Conservation (phyloP, 1,140 invertebrate species). For the Drosophila nasuta region DNA sequence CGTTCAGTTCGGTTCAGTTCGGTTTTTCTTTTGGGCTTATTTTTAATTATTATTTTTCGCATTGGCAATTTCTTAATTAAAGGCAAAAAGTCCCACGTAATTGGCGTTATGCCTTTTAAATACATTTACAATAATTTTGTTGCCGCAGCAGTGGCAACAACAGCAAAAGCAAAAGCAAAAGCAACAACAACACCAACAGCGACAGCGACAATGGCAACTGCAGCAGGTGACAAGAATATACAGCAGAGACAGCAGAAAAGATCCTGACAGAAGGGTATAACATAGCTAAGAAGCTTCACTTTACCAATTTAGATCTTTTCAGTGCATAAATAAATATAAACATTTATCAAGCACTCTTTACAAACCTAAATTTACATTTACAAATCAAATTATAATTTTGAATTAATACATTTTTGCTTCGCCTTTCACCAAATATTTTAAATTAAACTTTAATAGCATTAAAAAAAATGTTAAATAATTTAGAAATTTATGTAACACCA, state of each 20-base stretch:
- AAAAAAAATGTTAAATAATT: too few relatives aligned
- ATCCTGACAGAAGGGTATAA: not conserved
- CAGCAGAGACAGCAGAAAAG: conserved; percentile 15
- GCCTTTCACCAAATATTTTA: too few relatives aligned
- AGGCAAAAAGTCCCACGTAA: conserved; percentile 55
- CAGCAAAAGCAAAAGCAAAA: not conserved
- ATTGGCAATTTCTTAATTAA: conserved; percentile 80
- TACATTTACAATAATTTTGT: conserved; percentile 73
- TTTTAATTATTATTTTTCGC: conserved; percentile 81
- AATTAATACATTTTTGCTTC: too few relatives aligned
- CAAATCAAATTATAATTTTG: too few relatives aligned
- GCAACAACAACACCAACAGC: not conserved
- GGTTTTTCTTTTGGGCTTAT: conserved; percentile 50
- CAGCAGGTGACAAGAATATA: conserved; percentile 4
- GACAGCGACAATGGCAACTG: not conserved
- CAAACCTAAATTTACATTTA: too few relatives aligned
- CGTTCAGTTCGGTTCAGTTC: not conserved
- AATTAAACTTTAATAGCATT: too few relatives aligned
- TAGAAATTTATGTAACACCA: too few relatives aligned
- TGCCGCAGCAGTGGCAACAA: conserved; percentile 34
- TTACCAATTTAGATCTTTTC: too few relatives aligned
- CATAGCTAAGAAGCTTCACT: not conserved
- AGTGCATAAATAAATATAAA: too few relatives aligned
- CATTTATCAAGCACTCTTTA: too few relatives aligned
- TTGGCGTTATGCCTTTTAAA: conserved; percentile 74